Conservation (phyloP, 2,797 vertebrate species). For the Hyperoplus lanceolatus region DNA sequence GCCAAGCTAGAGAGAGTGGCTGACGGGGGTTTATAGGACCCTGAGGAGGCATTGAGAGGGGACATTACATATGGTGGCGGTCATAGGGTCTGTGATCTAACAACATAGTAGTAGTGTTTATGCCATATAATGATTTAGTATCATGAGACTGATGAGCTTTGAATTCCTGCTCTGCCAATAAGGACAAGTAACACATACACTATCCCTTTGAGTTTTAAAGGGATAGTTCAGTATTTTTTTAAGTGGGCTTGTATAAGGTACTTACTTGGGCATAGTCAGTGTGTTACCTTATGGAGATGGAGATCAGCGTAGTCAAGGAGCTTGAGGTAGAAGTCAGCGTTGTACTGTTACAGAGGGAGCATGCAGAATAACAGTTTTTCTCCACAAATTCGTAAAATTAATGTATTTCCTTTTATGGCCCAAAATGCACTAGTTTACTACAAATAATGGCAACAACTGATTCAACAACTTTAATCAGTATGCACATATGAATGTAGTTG, state of each 20-base stretch:
- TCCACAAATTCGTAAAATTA: no score
- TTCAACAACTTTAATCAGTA: no score
- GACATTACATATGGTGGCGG: slow-evolving; percentile 63
- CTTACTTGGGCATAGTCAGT: no score
- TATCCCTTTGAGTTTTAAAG: slow-evolving; percentile 14
- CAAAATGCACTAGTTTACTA: not conserved
- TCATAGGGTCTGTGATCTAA: slow-evolving; percentile 68
- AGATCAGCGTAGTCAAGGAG: no score
- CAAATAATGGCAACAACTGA: no score
- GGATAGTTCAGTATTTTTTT: no score
- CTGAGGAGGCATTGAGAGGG: slow-evolving; percentile 63
- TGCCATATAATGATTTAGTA: slow-evolving; percentile 57
- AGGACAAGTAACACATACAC: slow-evolving; percentile 7
- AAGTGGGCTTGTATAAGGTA: no score
- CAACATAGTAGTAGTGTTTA: slow-evolving; percentile 62
- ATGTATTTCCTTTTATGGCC: not conserved
- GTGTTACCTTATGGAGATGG: no score
- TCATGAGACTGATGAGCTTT: slow-evolving; percentile 61
- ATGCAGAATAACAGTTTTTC: no score
- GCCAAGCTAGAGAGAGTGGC: slow-evolving; percentile 63
- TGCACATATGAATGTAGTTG: no score
- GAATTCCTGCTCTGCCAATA: slow-evolving; percentile 21
- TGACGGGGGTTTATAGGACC: slow-evolving; percentile 81
- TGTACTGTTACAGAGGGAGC: no score
- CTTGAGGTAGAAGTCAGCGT: no score